These are phyloP conservation scores for Apamea crenata DNA, from an alignment of 2,888 invertebrate species.

Conservation along the genomic window DNA sequence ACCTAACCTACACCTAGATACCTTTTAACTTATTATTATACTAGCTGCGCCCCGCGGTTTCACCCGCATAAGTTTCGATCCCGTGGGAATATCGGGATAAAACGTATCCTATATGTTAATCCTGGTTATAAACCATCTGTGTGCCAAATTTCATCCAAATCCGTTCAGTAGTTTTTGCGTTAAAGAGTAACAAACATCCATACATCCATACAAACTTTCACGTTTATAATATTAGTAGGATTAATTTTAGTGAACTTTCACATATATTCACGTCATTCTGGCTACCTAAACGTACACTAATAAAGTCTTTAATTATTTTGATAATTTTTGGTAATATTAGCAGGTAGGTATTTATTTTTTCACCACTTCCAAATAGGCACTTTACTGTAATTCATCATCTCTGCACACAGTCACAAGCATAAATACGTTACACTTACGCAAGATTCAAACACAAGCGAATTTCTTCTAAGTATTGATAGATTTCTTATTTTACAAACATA, in stretches of 20 bases:
- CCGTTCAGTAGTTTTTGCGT: too few species aligned
- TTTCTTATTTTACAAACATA: neutral
- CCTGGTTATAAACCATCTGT: too few species aligned
- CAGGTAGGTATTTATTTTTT: neutral
- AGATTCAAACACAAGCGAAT: neutral
- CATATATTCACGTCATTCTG: neutral
- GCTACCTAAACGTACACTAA: neutral
- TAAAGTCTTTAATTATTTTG: neutral
- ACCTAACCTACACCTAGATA: neutral
- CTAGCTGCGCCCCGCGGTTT: too few species aligned
- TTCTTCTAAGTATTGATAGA: neutral
- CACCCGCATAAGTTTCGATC: too few species aligned
- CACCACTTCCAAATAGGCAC: neutral
- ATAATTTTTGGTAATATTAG: neutral
- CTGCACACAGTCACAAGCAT: neutral
- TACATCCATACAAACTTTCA: too few species aligned
- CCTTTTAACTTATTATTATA: neutral
- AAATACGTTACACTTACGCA: neutral
- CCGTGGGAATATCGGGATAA: too few species aligned
- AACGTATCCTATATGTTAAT: too few species aligned
- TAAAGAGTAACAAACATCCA: too few species aligned
- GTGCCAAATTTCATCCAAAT: too few species aligned
- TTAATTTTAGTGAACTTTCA: neutral
- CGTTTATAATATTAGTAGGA: too few species aligned
- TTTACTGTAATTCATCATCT: neutral